Base-by-base conservation (phyloP, 2,888 invertebrate species). In the Xanthorhoe designata region DNA sequence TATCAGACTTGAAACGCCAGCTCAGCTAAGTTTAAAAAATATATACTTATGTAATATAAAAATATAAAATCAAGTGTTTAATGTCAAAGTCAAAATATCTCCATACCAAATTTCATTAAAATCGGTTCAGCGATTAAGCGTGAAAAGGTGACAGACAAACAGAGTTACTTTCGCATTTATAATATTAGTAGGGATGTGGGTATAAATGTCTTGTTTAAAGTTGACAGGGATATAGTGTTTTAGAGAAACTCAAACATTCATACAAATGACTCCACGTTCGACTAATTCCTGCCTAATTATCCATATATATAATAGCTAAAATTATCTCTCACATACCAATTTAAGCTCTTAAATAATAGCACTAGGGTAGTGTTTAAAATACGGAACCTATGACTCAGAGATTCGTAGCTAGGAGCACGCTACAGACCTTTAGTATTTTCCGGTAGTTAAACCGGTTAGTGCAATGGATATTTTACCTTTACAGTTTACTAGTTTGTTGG, bases 401-500 rank as follows among this genome's bases (percentile, higher is more conserved):
- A 38, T 3, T 15, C 24, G 24, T 24, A 56, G 56, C 49, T 61
- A 51, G 10, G 57, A 38, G 56, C 42, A 35, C 59, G 56, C 38
- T 42, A 42, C 0, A 64, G 42, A 60, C 65, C 63, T 68, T 64
- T 55, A 62, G 63, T n/a, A 59, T 64, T 70, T 70, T 64, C 70
- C 72, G 67, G 72, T 68, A 63, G 32, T 18, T n/a, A 35, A 64
- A 68, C 72, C 60, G 63, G 72, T 72, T 66, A 49, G 13, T 53
- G 17, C 29, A 59, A 56, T 59, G 42, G 55, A 52, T 49, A 57
- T 38, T 15, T 61, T 52, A 56, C 51, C 51, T 10, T 19, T 53
- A 38, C n/a, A 9, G 10, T 54, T 42, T 13, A 13, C 45, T 47
- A 8, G 47, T 47, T 15, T 45, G 9, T 38, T 38, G 13, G 38